Evolutionary conservation across 2,888 invertebrate genomes (phyloP), one percentile per base, ranked within the genome.

Genomic region (Drosophila subsilvestris): DNA sequence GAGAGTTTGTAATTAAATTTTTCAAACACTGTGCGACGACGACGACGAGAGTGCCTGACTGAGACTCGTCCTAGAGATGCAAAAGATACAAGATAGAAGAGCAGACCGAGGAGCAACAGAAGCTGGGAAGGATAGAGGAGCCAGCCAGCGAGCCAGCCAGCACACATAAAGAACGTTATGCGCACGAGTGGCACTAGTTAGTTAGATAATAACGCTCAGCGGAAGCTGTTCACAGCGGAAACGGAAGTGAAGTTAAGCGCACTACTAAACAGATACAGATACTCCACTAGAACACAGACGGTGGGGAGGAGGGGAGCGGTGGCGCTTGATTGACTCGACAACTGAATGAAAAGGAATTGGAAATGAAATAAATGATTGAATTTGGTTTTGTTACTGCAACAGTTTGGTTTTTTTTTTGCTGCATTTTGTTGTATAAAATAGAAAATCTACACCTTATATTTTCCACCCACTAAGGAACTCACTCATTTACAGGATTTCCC

Each of bases 1-100:
- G 88, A 86, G 86, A 86, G 86, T 89, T 89, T 86, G 86, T 86
- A 86, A 86, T 89, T 86, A 86, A 86, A 86, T 89, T 86, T 86
- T 89, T 85, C 71, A 79, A 87, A 88, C 89, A 86, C 71, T 79
- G 83, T 74, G 82, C 56, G 53, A 67, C 74, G 70, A 60, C 77
- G 65, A 65, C 22, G 22, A 22, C 5, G 75, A 75, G 76, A 75
- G 73, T 79, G 82, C 66, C 68, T 67, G 60, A 58, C 71, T 43
- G 27, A 42, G 43, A 66, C 56, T 43, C 32, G 29, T 45, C 48
- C 29, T 48, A 17, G 51, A 58, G 74, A 65, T 71, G 67, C 66
- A 58, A 57, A 50, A 59, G 72, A 72, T 72, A 70, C 69, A 57
- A 57, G 58, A 32, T 14, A 32, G 32, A 63, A 61, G 60, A 57